Evolutionary conservation across 2,113 vertebrate species (phyloP), one percentile per base, ranked within the genome.

Genomic region (Corvus moneduloides): DNA sequence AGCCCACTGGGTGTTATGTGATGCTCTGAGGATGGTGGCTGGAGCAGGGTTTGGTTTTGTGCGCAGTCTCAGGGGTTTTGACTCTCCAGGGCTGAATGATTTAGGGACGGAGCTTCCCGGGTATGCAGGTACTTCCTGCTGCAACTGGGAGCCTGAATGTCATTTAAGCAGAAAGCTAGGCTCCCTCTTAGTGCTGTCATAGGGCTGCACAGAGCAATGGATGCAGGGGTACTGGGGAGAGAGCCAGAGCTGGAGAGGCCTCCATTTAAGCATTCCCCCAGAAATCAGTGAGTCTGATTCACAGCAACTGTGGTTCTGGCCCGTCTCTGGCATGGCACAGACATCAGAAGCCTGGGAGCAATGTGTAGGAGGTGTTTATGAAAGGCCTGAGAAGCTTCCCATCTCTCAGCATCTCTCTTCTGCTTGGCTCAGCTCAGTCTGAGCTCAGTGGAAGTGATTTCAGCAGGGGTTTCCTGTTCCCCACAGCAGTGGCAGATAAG

Each of bases 381-480:
- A 94, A 72, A 77, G 89, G 78, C 95, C 62, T 58, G 39, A 72
- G 37, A 55, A 55, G 67, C 46, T 96, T 89, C 89, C 55, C 80
- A 77, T 79, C 92, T 90, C 83, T 77, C 62, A 90, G 67, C 87
- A 85, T 94, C 85, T 87, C 10, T 46, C 15, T 69, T 88, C 51
- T 23, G 41, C 69, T 83, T 96, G 91, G 79, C 87, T 91, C 71
- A 17, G 77, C 30, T 62, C 58, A 23, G 83, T 24, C 79, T 93
- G 86, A 94, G 73, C 94, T 93, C 89, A 80, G 83, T 85, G 86
- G 94, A 93, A 58, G 37, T 94, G 95, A 96, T 64, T 52, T 91
- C 95, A 87, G 85, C 71, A 44, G 68, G 20, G 64, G 87, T 84
- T 93, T 94, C 92, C 97, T 90, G 86, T 49, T 84, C 87, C 89